Evolutionary conservation across 2,888 invertebrate genomes (phyloP).

Genomic region (Apotomis capreana): DNA sequence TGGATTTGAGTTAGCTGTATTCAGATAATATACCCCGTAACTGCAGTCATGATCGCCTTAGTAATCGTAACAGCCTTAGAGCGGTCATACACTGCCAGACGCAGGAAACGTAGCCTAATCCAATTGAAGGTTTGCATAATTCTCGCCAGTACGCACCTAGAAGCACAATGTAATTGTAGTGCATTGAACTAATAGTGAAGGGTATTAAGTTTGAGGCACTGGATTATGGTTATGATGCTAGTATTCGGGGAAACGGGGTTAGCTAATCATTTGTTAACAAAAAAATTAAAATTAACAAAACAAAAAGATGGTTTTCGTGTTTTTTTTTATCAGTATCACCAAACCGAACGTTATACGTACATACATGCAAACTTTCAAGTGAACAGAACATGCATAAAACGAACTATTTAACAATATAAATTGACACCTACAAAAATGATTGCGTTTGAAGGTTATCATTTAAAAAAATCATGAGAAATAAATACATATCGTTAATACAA

Average conservation of each 20-base stretch:
- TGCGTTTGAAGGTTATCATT: too few species aligned
- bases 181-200: slow-evolving; percentile 51
- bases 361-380: too few species aligned
- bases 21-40: slow-evolving; percentile 8
- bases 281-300: too few species aligned
- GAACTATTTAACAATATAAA: too few species aligned
- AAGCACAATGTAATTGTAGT: slow-evolving; percentile 51
- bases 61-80: slow-evolving; percentile 20
- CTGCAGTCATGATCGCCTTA: slow-evolving; percentile 30
- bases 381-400: too few species aligned
- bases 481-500: too few species aligned
- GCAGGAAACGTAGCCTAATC: slow-evolving; percentile 67
- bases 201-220: slow-evolving; percentile 37
- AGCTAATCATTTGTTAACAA: too few species aligned
- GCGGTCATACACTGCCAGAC: slow-evolving; percentile 45
- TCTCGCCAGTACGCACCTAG: slow-evolving; percentile 55
- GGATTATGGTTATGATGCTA: slow-evolving; percentile 3
- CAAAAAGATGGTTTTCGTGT: too few species aligned
- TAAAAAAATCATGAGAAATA: too few species aligned
- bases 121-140: slow-evolving; percentile 75
- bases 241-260: neutral
- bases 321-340: too few species aligned
- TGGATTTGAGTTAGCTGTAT: neutral
- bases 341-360: too few species aligned
- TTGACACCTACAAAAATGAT: too few species aligned